A percentile compares a stretch with the other conserved stretches of the same genome.
Conservation (phyloP, 2,888 invertebrate species). For the Pandemis cinnamomeana region DNA sequence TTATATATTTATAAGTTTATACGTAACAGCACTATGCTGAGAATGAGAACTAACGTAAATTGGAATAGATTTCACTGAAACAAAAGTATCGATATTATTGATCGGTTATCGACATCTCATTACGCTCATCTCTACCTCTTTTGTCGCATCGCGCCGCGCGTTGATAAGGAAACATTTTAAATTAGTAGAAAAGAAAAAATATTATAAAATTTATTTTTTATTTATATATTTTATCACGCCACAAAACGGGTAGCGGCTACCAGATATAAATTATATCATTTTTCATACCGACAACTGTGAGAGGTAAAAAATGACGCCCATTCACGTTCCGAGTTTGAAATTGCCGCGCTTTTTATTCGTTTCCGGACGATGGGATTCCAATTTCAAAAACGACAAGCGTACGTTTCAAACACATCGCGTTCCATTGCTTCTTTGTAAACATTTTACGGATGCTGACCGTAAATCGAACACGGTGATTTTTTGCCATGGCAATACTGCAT, state of each 20-base stretch:
- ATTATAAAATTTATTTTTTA: constrained; percentile 75
- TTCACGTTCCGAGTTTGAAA: constrained; percentile 79
- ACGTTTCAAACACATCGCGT: constrained; percentile 43
- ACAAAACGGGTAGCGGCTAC: constrained; percentile 83
- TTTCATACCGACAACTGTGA: constrained; percentile 83
- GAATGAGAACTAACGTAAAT: background rate
- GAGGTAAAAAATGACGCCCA: constrained; percentile 83
- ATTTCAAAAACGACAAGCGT: constrained; percentile 53
- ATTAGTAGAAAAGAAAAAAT: constrained; percentile 82
- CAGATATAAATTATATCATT: constrained; percentile 84
- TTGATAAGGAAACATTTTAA: constrained; percentile 85
- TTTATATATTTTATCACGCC: constrained; percentile 81
- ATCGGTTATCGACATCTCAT: constrained; percentile 50
- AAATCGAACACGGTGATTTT: background rate
- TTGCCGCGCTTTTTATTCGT: constrained; percentile 83
- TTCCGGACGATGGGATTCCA: constrained; percentile 81
- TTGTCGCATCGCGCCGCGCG: constrained; percentile 80
- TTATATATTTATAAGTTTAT: too few species aligned
- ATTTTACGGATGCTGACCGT: background rate
- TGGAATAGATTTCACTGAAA: background rate
- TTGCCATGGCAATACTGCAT: background rate
- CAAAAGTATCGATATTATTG: constrained; percentile 17
- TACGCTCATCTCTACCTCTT: constrained; percentile 64
- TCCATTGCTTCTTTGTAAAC: constrained; percentile 27
- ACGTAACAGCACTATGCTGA: too few species aligned